A percentile compares a stretch with the other conserved stretches of the same genome.
phyloP scores from a whole-genome alignment of 2,888 invertebrate genomes.

The Caenorhabditis becei region DNA sequence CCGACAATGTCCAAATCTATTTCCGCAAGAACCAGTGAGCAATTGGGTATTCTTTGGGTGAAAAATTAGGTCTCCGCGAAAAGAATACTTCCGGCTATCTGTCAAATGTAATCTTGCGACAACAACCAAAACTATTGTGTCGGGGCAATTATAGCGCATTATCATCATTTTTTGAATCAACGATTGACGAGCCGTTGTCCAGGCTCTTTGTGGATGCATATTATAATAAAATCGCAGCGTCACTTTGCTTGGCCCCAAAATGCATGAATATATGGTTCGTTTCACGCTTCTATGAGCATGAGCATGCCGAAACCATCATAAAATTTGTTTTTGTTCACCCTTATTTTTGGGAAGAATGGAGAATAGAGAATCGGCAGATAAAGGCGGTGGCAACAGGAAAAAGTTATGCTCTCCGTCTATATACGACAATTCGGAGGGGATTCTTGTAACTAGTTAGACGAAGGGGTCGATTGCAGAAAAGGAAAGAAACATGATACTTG shows the following conservation, averaged over 20 bases:
- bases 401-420: constrained; percentile 20
- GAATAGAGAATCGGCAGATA: not conserved
- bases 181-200: not conserved
- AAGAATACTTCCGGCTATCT: constrained; percentile 14
- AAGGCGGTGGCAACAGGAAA: constrained; percentile 14
- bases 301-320: constrained; percentile 50
- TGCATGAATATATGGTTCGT: constrained; percentile 32
- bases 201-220: constrained; percentile 10
- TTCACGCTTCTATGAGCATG: constrained; percentile 54
- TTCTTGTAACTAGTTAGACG: not conserved
- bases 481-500: constrained; percentile 46
- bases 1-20: not conserved
- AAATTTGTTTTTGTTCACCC: constrained; percentile 42
- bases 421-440: not conserved
- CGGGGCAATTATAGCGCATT: constrained; percentile 33
- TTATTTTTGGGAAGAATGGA: constrained; percentile 13
- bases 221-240: constrained; percentile 29
- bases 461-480: constrained; percentile 18
- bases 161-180: constrained; percentile 24
- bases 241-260: constrained; percentile 11
- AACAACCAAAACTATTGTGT: constrained; percentile 7
- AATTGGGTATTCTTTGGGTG: not conserved
- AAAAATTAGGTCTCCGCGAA: constrained; percentile 8
- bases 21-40: not conserved
- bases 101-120: constrained; percentile 12